These are phyloP conservation scores for Anthoscopus minutus DNA, from an alignment of 2,113 vertebrate genomes.

Conservation along the genomic window DNA sequence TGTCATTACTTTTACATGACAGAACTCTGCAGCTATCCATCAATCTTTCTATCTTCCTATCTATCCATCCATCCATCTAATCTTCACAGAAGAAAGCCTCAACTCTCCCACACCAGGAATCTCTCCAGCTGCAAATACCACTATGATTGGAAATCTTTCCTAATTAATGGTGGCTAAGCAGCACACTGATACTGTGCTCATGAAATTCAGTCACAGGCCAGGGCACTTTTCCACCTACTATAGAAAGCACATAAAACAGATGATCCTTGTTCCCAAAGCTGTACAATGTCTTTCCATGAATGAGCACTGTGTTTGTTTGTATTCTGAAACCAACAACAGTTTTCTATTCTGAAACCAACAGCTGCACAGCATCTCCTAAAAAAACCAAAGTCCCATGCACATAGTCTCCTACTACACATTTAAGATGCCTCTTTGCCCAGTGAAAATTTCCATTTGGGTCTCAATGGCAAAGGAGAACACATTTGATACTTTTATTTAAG, in stretches of 20 bases:
- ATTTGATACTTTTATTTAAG: background rate
- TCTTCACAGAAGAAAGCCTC: background rate
- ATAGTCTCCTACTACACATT: background rate
- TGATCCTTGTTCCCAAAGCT: background rate
- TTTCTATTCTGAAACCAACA: background rate
- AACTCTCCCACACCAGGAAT: background rate
- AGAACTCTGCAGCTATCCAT: background rate
- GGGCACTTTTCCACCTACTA: background rate
- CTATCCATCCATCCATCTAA: background rate
- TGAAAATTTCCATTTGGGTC: background rate
- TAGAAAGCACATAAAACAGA: background rate
- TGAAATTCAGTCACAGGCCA: background rate
- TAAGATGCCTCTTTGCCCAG: rapidly evolving
- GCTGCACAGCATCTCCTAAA: background rate
- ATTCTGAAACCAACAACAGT: background rate
- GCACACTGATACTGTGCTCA: background rate
- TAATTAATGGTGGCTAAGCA: background rate
- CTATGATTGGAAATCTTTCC: background rate
- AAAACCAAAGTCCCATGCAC: rapidly evolving
- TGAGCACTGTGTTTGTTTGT: background rate
- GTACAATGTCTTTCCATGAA: background rate
- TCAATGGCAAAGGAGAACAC: background rate
- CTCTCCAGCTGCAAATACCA: background rate
- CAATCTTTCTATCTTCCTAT: rapidly evolving
- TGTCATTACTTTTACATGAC: background rate